Base-by-base conservation (phyloP, 2,113 vertebrate genomes). In the Catharus minimus region DNA sequence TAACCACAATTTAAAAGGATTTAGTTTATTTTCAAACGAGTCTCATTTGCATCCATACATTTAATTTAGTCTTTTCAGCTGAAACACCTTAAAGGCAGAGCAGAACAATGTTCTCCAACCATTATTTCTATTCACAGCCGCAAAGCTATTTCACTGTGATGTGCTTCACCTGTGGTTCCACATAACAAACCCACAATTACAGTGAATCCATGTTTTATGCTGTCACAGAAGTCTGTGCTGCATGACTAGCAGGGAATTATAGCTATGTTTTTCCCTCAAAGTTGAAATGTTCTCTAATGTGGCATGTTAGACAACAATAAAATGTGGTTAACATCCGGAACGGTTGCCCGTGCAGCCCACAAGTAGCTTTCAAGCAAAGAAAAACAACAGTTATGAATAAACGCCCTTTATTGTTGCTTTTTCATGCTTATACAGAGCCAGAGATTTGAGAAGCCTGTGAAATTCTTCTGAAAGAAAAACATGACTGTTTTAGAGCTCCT, bases 271-370 rank as follows among this genome's bases (percentile, higher is more conserved):
- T 94, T 62, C 90, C 91, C 82, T 86, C 69, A 85, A 82, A 94
- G 82, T 80, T 91, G 91, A 94, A 95, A 94, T 80, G 88, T 84
- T 94, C 79, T 91, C 52, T 96, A 96, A 95, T 92, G 82, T 77
- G 69, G 84, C 30, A 0, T 94, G 92, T 79, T 91, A 88, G 86
- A 71, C 68, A 90, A 86, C 83, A 88, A 84, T 94, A 86, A 94
- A 96, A 81, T 8, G 6, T 82, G 52, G 73, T 92, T 96, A 95
- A 94, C 84, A 93, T 84, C 90, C 91, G 82, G 73, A 97, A 93
- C 82, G 6, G 7, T 74, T 92, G 89, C 85, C 81, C 86, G 28
- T 41, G 69, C 60, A 93, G 69, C 69, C 66, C 79, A 90, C 61
- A 89, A 94, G 78, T 47, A 61, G 58, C 76, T 95, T 88, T 89